phyloP scores from a whole-genome alignment of 2,888 invertebrate species.

The Teinopalpus imperialis region DNA sequence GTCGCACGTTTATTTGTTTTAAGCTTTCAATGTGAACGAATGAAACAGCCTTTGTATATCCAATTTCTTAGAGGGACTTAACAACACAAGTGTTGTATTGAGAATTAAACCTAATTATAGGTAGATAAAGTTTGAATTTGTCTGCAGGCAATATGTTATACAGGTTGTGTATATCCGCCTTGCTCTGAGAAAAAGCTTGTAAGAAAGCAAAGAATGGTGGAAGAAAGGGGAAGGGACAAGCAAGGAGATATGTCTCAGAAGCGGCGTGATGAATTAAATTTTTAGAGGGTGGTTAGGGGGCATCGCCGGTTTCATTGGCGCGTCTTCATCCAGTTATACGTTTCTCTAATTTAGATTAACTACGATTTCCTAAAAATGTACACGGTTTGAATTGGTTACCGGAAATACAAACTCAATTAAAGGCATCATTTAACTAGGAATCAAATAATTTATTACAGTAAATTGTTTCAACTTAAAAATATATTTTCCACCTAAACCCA shows the following conservation, averaged over 20 bases:
- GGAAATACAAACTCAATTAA: not conserved
- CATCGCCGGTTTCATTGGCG: constrained; percentile 66
- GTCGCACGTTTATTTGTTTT: constrained; percentile 77
- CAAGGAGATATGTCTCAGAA: constrained; percentile 76
- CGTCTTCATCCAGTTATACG: constrained; percentile 70
- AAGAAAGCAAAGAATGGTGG: constrained; percentile 80
- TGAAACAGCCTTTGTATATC: constrained; percentile 68
- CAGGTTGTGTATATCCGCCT: constrained; percentile 49
- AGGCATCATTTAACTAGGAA: not conserved
- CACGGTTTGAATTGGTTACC: constrained; percentile 10
- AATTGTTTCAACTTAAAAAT: constrained; percentile 10
- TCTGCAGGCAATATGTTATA: constrained; percentile 39
- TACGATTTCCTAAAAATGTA: constrained; percentile 46
- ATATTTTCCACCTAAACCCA: constrained; percentile 14
- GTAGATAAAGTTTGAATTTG: constrained; percentile 31
- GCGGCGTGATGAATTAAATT: constrained; percentile 80
- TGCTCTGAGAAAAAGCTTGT: constrained; percentile 74
- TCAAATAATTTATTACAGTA: not conserved
- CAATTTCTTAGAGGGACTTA: constrained; percentile 45
- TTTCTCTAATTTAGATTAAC: constrained; percentile 75
- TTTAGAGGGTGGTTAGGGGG: constrained; percentile 74
- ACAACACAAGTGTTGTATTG: not conserved
- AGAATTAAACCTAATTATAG: constrained; percentile 24
- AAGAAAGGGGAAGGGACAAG: constrained; percentile 75
- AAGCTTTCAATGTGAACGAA: constrained; percentile 76